phyloP scores from a whole-genome alignment of 2,888 invertebrate species.

The Eilema caniola region DNA sequence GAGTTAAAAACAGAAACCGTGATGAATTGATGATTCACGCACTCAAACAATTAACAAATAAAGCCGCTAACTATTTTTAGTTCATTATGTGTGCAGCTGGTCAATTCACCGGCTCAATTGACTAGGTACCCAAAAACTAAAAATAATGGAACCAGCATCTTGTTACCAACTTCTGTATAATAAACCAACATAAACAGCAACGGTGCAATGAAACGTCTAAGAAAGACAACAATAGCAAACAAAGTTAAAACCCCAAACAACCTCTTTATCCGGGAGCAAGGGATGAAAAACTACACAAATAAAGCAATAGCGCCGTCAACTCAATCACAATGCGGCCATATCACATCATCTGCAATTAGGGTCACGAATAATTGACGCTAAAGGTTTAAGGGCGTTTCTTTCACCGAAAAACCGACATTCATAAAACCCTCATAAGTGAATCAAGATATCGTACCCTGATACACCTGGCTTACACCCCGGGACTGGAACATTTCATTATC shows the following conservation, averaged over 20 bases:
- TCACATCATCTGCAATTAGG: constrained; percentile 86
- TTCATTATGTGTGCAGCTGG: constrained; percentile 31
- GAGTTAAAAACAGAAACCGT: background rate
- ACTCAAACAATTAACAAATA: constrained; percentile 45
- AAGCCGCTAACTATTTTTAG: constrained; percentile 48
- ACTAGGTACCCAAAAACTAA: constrained; percentile 5
- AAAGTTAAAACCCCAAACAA: constrained; percentile 69
- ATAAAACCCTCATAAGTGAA: constrained; percentile 82
- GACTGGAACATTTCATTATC: constrained; percentile 61
- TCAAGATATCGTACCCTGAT: constrained; percentile 82
- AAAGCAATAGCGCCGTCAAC: constrained; percentile 80
- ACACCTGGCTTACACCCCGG: constrained; percentile 83
- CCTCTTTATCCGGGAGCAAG: constrained; percentile 55
- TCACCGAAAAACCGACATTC: constrained; percentile 74
- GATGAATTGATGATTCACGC: constrained; percentile 45
- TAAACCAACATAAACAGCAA: constrained; percentile 45
- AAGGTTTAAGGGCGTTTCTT: constrained; percentile 80
- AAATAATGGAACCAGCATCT: constrained; percentile 13
- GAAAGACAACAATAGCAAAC: constrained; percentile 68
- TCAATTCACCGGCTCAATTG: constrained; percentile 20
- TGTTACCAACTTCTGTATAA: constrained; percentile 55
- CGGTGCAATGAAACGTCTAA: constrained; percentile 54
- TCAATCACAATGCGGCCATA: constrained; percentile 74
- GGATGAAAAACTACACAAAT: constrained; percentile 68
- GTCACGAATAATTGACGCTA: constrained; percentile 84